Conservation (phyloP, 1,140 invertebrate species). For the Eufriesea mexicana region DNA sequence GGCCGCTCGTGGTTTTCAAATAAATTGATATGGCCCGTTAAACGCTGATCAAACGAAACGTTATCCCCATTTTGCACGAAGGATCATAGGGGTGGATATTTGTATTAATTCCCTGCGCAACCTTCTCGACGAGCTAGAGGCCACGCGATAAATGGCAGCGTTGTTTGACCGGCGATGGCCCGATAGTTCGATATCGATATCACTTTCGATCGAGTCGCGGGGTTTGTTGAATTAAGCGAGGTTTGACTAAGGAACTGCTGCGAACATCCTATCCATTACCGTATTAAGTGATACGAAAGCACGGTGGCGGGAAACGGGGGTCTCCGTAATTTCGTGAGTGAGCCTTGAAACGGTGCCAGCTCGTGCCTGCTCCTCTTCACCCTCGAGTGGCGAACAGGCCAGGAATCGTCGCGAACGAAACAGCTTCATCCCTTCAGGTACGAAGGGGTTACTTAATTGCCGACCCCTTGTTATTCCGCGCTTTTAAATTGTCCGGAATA, state of each 20-base stretch:
- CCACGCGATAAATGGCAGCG: not conserved
- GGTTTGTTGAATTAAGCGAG: not conserved
- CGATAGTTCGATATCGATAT: not conserved
- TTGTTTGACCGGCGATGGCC: no score
- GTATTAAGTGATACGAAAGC: constrained; percentile 62
- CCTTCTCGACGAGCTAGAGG: not conserved
- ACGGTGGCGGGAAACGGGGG: constrained; percentile 55
- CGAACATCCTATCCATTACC: constrained; percentile 54
- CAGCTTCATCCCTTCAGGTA: constrained; percentile 7
- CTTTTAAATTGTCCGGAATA: not conserved
- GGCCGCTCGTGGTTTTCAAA: constrained; percentile 25
- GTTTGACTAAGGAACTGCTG: not conserved
- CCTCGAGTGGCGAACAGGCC: constrained; percentile 52
- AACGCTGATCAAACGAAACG: constrained; percentile 23
- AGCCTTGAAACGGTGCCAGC: constrained; percentile 79
- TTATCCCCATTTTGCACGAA: not conserved
- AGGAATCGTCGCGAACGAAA: constrained; percentile 37
- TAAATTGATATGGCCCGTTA: constrained; percentile 27
- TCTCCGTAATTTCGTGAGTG: constrained; percentile 76
- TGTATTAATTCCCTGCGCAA: not conserved
- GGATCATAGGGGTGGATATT: not conserved
- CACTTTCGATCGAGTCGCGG: not conserved
- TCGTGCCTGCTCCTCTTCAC: constrained; percentile 63
- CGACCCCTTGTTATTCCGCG: not conserved
- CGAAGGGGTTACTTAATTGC: constrained; percentile 22